Conservation (phyloP, 2,888 invertebrate genomes). For the Drosophila prostipennis region DNA sequence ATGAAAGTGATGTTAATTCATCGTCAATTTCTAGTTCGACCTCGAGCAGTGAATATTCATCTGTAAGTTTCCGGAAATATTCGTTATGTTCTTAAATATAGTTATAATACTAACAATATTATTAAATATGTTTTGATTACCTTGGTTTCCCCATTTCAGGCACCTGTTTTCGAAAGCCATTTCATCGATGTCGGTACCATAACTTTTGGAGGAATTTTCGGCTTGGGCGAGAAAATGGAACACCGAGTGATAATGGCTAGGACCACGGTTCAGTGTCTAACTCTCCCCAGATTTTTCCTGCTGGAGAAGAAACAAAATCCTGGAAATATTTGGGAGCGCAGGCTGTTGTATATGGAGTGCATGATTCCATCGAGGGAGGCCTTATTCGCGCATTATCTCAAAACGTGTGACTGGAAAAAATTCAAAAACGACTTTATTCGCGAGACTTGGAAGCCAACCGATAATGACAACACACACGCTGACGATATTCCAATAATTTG, state of each 20-base stretch:
- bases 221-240: constrained; percentile 89
- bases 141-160: constrained; percentile 10
- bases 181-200: constrained; percentile 83
- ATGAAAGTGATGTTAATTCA: background rate
- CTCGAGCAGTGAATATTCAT: background rate
- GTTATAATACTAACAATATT: background rate
- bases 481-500: constrained; percentile 83
- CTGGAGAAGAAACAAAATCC: constrained; percentile 85
- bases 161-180: constrained; percentile 63
- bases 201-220: constrained; percentile 85
- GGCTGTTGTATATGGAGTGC: constrained; percentile 77
- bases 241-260: constrained; percentile 88
- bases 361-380: constrained; percentile 81
- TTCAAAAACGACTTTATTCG: constrained; percentile 75
- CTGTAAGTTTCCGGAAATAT: constrained; percentile 2
- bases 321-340: constrained; percentile 83
- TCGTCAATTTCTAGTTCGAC: background rate
- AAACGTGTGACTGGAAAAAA: constrained; percentile 79
- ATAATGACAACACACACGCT: constrained; percentile 63
- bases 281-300: constrained; percentile 89
- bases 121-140: background rate
- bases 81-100: background rate
- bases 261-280: constrained; percentile 87
- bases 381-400: constrained; percentile 77
- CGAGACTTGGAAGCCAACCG: constrained; percentile 42